Evolutionary conservation across 2,797 vertebrate genomes (phyloP).

Genomic region (Schizothorax lantsangensis): DNA sequence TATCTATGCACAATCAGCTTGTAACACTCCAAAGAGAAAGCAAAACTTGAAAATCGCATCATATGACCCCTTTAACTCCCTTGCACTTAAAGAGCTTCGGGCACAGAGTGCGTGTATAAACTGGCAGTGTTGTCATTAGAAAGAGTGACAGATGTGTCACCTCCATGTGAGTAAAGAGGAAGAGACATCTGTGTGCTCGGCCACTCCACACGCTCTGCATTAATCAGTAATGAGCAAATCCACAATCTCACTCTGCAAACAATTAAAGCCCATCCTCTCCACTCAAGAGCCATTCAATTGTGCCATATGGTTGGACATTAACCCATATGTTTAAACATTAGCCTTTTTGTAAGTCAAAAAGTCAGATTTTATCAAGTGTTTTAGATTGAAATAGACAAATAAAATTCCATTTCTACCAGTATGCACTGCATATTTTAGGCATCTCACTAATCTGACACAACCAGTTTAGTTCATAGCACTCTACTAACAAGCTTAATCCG

Average conservation of each 20-base stretch:
- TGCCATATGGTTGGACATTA: conserved; percentile 60
- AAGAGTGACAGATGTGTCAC: conserved; percentile 41
- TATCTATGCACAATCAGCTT: no score
- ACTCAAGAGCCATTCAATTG: conserved; percentile 58
- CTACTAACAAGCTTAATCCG: not conserved
- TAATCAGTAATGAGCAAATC: conserved; percentile 54
- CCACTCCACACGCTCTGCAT: conserved; percentile 34
- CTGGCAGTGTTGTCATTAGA: conserved; percentile 16
- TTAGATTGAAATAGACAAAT: not conserved
- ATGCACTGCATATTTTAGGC: not conserved
- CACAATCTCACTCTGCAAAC: conserved; percentile 61
- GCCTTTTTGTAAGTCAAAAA: conserved; percentile 27
- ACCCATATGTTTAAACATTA: conserved; percentile 57
- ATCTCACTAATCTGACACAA: conserved; percentile 4
- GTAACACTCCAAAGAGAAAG: no score
- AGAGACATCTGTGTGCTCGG: not conserved
- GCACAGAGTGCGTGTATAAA: conserved; percentile 34
- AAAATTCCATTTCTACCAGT: not conserved
- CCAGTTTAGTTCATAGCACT: not conserved
- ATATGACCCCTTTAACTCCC: not conserved
- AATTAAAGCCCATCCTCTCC: conserved; percentile 46
- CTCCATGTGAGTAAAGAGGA: conserved; percentile 32
- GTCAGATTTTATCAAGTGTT: not conserved
- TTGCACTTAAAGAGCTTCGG: not conserved
- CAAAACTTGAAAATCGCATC: no score